phyloP scores from a whole-genome alignment of 2,113 vertebrate genomes.

The Junco hyemalis region DNA sequence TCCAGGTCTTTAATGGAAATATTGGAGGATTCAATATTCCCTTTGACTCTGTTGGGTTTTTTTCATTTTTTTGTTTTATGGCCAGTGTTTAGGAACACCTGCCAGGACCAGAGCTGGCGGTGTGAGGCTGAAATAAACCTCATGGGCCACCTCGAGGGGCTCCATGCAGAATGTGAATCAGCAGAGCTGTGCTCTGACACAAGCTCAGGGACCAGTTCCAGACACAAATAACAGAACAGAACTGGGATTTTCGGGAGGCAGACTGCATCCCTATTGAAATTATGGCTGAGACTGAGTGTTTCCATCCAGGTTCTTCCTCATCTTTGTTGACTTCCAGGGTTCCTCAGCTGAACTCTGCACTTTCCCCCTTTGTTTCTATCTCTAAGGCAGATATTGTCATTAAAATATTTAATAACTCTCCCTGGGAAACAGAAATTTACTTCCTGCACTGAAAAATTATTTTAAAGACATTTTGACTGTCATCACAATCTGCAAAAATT shows the following conservation, averaged over 20 bases:
- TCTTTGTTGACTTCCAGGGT: background rate
- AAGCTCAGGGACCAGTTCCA: background rate
- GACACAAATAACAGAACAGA: background rate
- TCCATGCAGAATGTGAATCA: background rate
- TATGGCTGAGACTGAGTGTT: background rate
- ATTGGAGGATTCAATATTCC: background rate
- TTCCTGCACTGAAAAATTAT: background rate
- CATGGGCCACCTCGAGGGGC: fast-evolving
- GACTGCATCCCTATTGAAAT: background rate
- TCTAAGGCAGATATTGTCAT: background rate
- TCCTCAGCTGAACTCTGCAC: background rate
- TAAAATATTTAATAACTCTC: background rate
- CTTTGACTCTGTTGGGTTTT: background rate
- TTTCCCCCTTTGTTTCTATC: background rate
- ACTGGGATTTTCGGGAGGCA: background rate
- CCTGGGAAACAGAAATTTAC: background rate
- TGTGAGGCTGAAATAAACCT: background rate
- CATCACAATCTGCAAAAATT: background rate
- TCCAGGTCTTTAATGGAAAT: background rate
- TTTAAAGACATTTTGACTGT: background rate
- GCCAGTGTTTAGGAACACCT: background rate
- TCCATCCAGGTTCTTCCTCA: background rate
- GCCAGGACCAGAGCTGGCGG: background rate
- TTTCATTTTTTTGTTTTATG: background rate
- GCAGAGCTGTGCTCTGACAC: background rate